phyloP scores from a whole-genome alignment of 1,140 invertebrate species.

The Pogonomyrmex barbatus region DNA sequence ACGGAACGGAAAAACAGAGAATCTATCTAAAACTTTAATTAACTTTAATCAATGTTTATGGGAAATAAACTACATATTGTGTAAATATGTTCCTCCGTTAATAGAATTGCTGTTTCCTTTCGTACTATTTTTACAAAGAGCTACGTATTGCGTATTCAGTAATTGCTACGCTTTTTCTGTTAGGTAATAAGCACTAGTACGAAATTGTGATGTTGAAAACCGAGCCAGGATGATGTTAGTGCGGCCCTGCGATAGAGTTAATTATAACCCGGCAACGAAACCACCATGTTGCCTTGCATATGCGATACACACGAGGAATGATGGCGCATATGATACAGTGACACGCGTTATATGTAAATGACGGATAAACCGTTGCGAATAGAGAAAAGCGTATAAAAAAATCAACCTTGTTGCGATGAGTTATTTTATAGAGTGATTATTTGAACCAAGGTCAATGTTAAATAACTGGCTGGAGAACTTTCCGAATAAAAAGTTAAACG shows the following conservation, averaged over 20 bases:
- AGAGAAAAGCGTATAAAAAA: constrained; percentile 7
- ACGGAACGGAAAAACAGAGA: neutral
- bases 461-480: neutral
- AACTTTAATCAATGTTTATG: constrained; percentile 1
- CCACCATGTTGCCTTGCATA: constrained; percentile 74
- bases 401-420: constrained; percentile 11
- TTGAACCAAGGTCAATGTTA: neutral
- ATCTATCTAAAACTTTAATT: neutral
- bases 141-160: neutral
- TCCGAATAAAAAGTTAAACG: constrained; percentile 11
- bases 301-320: constrained; percentile 66
- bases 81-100: neutral
- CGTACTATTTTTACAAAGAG: neutral
- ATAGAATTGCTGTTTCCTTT: constrained; percentile 1
- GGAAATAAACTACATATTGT: neutral
- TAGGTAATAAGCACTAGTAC: constrained; percentile 1
- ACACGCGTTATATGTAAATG: constrained; percentile 38
- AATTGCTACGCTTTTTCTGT: neutral
- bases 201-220: constrained; percentile 34
- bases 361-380: constrained; percentile 33
- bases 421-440: neutral
- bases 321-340: constrained; percentile 33
- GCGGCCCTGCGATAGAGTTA: constrained; percentile 75
- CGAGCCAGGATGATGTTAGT: constrained; percentile 62
- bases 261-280: constrained; percentile 80